Base-by-base conservation (phyloP, 2,113 vertebrate species). In the Cairina moschata region DNA sequence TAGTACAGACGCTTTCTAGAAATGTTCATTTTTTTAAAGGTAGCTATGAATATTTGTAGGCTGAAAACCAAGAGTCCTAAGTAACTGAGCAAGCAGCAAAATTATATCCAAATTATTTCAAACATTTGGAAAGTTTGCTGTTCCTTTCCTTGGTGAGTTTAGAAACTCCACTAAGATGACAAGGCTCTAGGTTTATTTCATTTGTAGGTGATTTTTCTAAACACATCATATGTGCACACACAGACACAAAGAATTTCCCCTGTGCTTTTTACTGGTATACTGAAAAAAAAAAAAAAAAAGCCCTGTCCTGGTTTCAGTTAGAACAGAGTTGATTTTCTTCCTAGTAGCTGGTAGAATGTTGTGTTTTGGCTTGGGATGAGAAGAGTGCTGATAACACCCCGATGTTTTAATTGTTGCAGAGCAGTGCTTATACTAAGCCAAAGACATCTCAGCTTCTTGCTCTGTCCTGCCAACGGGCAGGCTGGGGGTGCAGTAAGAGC, bases 171-270 rank as follows among this genome's bases (percentile, higher is more conserved):
- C 5, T 12, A 21, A 34, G 25, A 58, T 8, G 17, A 28, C 32
- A 75, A 78, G 26, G 26, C 10, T 32, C 54, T 62, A 26, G 2
- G 2, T 75, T 75, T 67, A 9, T 68, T 90, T 69, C 50, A 5
- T 42, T 69, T 48, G 15, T 13, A 52, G 48, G 28, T 54, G 34
- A 25, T 79, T 76, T 65, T 85, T 79, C 74, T 28, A 31, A 80
- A 48, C n/a, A 16, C 10, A 58, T 17, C 9, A 12, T 20, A 11
- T 1, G 1, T 1, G 1, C 23, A 38, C 17, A 28, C 23, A 48
- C 26, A 56, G 40, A 40, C 28, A 54, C 36, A 71, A 16, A 59
- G 14, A 69, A 69, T 15, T 50, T 83, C 12, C 21, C 14, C 25
- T 14, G 18, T 54, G 71, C 21, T 62, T n/a, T 56, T 52, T 25